A percentile compares a stretch with the other conserved stretches of the same genome.
These are phyloP conservation scores for Boloria selene DNA, from an alignment of 2,888 invertebrate genomes.

Conservation along the genomic window DNA sequence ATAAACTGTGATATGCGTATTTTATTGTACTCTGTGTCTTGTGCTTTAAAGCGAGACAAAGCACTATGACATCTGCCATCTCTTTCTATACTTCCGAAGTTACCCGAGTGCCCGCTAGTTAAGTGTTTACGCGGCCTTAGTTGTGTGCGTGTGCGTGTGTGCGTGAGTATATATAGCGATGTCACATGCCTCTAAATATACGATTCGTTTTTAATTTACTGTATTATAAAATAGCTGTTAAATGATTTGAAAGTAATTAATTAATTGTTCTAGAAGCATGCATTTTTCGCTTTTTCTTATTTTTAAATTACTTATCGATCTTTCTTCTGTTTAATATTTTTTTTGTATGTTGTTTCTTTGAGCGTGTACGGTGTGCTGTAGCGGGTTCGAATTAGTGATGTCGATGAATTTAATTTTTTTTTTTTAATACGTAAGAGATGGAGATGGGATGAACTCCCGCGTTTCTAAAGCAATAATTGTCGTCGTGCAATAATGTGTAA, in stretches of 20 bases:
- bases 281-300: slow-evolving; percentile 26
- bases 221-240: background rate
- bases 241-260: slow-evolving; percentile 2
- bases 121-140: slow-evolving; percentile 31
- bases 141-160: slow-evolving; percentile 20
- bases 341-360: background rate
- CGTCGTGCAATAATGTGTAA: slow-evolving; percentile 28
- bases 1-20: background rate
- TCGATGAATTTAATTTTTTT: background rate
- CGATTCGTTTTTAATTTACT: slow-evolving; percentile 6
- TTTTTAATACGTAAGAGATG: background rate
- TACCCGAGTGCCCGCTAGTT: slow-evolving; percentile 36
- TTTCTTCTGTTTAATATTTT: background rate
- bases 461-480: slow-evolving; percentile 27
- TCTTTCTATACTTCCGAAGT: slow-evolving; percentile 32
- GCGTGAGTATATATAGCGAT: slow-evolving; percentile 12
- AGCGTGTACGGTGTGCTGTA: slow-evolving; percentile 17
- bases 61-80: slow-evolving; percentile 1
- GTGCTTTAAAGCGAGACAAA: slow-evolving; percentile 17
- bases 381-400: background rate
- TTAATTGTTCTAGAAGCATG: slow-evolving; percentile 19
- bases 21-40: background rate
- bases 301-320: background rate
- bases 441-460: slow-evolving; percentile 7
- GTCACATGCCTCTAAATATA: too few relatives aligned